phyloP scores from a whole-genome alignment of 2,888 invertebrate species.

The Rhamnusium bicolor region DNA sequence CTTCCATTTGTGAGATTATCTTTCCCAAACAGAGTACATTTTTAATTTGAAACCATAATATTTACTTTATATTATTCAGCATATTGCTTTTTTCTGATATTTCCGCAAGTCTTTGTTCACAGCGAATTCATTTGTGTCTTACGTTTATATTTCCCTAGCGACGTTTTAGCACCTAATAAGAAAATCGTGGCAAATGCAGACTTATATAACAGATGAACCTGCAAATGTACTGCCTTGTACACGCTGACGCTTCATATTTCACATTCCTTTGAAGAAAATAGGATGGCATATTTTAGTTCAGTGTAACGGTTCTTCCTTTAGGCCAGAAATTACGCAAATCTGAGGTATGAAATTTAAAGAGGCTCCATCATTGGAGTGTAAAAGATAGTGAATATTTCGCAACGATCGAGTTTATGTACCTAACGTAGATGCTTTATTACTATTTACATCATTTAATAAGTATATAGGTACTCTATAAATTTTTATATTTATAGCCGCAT shows the following conservation, averaged over 20 bases:
- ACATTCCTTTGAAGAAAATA: not conserved
- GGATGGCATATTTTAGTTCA: not conserved
- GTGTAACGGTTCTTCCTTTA: not conserved
- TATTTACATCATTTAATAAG: no score
- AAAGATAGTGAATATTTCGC: not conserved
- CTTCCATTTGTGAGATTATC: not conserved
- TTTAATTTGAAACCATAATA: not conserved
- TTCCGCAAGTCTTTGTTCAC: slow-evolving; percentile 5
- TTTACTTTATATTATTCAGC: not conserved
- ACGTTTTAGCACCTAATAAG: slow-evolving; percentile 15
- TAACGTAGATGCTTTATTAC: not conserved
- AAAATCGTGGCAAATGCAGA: not conserved
- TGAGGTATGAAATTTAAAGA: not conserved
- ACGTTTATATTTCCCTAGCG: not conserved
- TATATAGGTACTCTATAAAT: no score
- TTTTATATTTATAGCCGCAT: no score
- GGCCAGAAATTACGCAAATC: not conserved
- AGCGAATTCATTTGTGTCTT: not conserved
- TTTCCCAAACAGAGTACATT: not conserved
- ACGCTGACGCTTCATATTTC: slow-evolving; percentile 1
- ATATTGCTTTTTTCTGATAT: not conserved
- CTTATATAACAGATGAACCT: slow-evolving; percentile 11
- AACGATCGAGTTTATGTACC: not conserved
- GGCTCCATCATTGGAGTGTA: not conserved
- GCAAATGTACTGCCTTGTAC: slow-evolving; percentile 6